These are phyloP conservation scores for Beris morrisii DNA, from an alignment of 2,888 invertebrate species.

Conservation along the genomic window DNA sequence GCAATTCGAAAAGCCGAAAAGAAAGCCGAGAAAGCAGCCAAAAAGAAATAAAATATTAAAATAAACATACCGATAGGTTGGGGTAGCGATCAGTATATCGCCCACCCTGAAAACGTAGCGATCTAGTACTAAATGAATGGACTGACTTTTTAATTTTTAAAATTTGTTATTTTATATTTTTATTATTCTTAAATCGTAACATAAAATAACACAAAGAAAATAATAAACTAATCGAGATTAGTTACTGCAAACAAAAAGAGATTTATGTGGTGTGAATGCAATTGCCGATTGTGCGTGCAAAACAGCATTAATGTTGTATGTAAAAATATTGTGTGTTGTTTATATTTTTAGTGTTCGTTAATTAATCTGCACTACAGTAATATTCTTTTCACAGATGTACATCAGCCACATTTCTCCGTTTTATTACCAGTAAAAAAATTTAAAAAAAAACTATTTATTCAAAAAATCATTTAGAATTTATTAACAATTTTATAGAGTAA, in stretches of 20 bases:
- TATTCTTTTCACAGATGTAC: too few species aligned
- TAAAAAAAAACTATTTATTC: too few species aligned
- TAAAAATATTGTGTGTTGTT: too few species aligned
- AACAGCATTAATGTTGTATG: neutral
- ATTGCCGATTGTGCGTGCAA: conserved; percentile 6
- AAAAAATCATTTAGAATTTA: too few species aligned
- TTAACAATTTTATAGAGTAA: too few species aligned
- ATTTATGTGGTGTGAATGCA: conserved; percentile 23
- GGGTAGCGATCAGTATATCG: neutral
- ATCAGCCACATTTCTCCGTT: too few species aligned
- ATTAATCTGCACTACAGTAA: too few species aligned
- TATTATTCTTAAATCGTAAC: conserved; percentile 17
- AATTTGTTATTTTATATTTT: conserved; percentile 17
- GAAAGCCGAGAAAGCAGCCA: conserved; percentile 68
- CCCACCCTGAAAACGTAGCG: neutral
- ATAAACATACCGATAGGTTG: neutral
- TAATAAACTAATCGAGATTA: conserved; percentile 18
- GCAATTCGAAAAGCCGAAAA: conserved; percentile 85
- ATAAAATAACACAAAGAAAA: conserved; percentile 14
- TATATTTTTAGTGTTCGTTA: too few species aligned
- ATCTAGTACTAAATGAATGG: conserved; percentile 19
- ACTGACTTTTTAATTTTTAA: conserved; percentile 31
- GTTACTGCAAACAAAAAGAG: conserved; percentile 19
- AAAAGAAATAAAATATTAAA: conserved; percentile 58
- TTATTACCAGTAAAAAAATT: too few species aligned